Conservation (phyloP, 2,888 invertebrate genomes). For the Hydropsyche betteni region DNA sequence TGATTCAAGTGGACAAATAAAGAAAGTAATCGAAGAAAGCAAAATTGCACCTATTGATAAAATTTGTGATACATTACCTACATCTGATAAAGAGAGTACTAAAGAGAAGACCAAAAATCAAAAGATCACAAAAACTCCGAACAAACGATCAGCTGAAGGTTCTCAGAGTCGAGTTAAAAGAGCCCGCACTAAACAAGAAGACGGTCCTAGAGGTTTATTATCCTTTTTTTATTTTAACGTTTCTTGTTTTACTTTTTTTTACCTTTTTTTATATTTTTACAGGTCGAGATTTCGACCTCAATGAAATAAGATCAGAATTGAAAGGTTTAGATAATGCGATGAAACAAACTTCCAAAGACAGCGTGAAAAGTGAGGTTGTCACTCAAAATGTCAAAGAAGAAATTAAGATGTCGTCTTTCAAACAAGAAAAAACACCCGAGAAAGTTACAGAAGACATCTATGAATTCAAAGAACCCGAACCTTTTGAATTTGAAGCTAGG, state of each 20-base stretch:
- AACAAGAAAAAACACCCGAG: constrained; percentile 59
- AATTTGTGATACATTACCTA: constrained; percentile 24
- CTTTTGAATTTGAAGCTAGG: constrained; percentile 83
- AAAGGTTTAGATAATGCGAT: constrained; percentile 78
- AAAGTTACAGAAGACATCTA: constrained; percentile 76
- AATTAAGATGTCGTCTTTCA: constrained; percentile 40
- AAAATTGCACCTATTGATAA: constrained; percentile 44
- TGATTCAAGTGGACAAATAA: constrained; percentile 62
- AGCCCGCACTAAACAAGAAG: constrained; percentile 48
- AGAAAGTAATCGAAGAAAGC: constrained; percentile 61
- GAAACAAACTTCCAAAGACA: constrained; percentile 60
- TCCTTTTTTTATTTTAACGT: neutral
- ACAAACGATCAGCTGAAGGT: constrained; percentile 46
- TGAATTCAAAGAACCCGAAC: constrained; percentile 90
- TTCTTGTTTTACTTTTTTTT: neutral
- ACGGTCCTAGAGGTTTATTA: constrained; percentile 46
- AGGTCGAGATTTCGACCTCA: constrained; percentile 82
- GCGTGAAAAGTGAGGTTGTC: constrained; percentile 62
- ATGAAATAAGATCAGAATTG: constrained; percentile 84
- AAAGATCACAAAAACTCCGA: constrained; percentile 47
- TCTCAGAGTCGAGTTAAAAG: constrained; percentile 48
- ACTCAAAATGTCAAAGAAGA: constrained; percentile 57
- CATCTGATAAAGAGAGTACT: constrained; percentile 29
- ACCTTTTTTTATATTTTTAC: constrained; percentile 55
- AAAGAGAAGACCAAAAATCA: constrained; percentile 45